Evolutionary conservation across 2,888 invertebrate species (phyloP).

Genomic region (Gandaritis pyraliata): DNA sequence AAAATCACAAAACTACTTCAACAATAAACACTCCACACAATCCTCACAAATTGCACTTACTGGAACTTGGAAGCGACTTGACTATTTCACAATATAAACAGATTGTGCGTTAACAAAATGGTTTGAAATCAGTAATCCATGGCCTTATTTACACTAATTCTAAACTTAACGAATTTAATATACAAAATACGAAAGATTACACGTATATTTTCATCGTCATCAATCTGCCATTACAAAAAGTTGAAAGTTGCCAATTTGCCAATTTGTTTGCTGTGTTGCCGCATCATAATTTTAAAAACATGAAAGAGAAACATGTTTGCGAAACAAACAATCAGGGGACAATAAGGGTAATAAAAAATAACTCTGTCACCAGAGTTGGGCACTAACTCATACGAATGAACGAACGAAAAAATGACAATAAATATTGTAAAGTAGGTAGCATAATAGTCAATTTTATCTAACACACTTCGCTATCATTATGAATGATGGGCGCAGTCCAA

Average conservation of each 20-base stretch:
- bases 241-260: slow-evolving; percentile 72
- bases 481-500: too few species aligned
- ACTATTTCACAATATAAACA: slow-evolving; percentile 78
- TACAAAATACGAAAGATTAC: slow-evolving; percentile 63
- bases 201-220: slow-evolving; percentile 65
- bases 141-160: slow-evolving; percentile 44
- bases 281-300: too few species aligned
- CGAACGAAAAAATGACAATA: too few species aligned
- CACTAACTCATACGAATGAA: too few species aligned
- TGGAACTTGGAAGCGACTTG: slow-evolving; percentile 54
- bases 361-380: too few species aligned
- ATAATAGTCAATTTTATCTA: too few species aligned
- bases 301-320: too few species aligned
- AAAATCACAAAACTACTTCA: slow-evolving; percentile 60
- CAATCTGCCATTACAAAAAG: slow-evolving; percentile 55
- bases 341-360: too few species aligned
- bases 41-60: slow-evolving; percentile 61
- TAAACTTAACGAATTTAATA: slow-evolving; percentile 44
- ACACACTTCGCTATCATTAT: too few species aligned
- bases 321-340: too few species aligned
- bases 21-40: slow-evolving; percentile 68
- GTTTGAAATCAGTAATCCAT: slow-evolving; percentile 47
- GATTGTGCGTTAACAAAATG: slow-evolving; percentile 58
- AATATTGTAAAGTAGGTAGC: too few species aligned
- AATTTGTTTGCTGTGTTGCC: slow-evolving; percentile 62